These are phyloP conservation scores for Dendrophyllia cribrosa DNA, from an alignment of 64 coral and sea anemone genomes.

Conservation along the genomic window DNA sequence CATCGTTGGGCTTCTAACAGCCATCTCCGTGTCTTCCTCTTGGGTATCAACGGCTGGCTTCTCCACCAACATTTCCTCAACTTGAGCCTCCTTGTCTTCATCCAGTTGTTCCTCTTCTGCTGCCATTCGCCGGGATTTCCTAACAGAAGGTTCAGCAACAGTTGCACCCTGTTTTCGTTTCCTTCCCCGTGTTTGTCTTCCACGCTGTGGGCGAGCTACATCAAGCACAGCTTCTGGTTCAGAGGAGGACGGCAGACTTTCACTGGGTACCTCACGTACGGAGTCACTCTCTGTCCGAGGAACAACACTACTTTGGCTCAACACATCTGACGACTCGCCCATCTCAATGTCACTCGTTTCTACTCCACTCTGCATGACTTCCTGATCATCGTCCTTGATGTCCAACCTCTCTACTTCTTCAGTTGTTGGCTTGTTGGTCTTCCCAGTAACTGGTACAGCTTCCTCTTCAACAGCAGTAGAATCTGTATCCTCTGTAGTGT, in stretches of 20 bases:
- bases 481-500: background rate
- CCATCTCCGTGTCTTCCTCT: background rate
- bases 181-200: background rate
- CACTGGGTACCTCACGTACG: background rate
- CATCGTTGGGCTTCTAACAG: too few relatives aligned
- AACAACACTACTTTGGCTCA: conserved; percentile 34
- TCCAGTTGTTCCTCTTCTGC: conserved; percentile 11
- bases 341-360: conserved; percentile 24
- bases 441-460: background rate
- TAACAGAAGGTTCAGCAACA: background rate
- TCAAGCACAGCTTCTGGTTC: background rate
- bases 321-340: conserved; percentile 23
- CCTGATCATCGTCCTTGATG: background rate
- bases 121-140: conserved; percentile 1
- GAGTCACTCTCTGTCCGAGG: conserved; percentile 30
- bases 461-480: conserved; percentile 17
- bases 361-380: background rate
- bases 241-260: conserved; percentile 5
- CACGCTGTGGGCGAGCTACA: background rate
- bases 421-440: background rate
- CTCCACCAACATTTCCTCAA: background rate
- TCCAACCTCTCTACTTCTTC: background rate
- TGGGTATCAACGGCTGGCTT: background rate
- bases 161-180: conserved; percentile 2
- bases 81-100: background rate